phyloP scores from a whole-genome alignment of 2,888 invertebrate genomes.

The Halocaridina rubra region DNA sequence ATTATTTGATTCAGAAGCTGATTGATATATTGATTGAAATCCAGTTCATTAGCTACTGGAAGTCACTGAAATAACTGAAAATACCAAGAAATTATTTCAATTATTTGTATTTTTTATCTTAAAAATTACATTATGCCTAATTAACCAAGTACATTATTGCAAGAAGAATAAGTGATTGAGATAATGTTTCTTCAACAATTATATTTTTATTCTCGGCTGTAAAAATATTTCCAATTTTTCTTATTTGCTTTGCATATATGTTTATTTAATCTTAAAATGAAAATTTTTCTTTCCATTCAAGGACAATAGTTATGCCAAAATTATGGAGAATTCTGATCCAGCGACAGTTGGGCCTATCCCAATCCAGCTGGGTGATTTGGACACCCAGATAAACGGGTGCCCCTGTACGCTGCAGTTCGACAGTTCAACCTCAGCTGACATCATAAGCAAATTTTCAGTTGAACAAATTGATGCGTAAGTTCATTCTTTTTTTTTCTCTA shows the following conservation, averaged over 20 bases:
- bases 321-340: constrained; percentile 53
- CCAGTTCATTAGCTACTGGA: background rate
- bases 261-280: too few species aligned
- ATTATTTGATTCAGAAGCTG: background rate
- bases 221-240: too few species aligned
- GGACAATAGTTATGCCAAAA: constrained; percentile 36
- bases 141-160: too few species aligned
- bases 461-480: constrained; percentile 13
- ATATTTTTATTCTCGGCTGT: too few species aligned
- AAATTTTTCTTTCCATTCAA: too few species aligned
- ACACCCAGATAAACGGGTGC: constrained; percentile 50
- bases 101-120: background rate
- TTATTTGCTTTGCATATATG: too few species aligned
- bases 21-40: background rate
- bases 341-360: constrained; percentile 25
- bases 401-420: constrained; percentile 58
- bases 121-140: too few species aligned
- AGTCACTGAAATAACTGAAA: too few species aligned
- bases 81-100: background rate
- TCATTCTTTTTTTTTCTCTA: too few species aligned
- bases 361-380: constrained; percentile 49
- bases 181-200: too few species aligned
- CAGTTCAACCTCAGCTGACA: background rate
- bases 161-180: too few species aligned
- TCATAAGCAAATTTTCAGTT: constrained; percentile 35